Conservation (phyloP, 2,797 vertebrate species). For the Gymnothorax reevesii region DNA sequence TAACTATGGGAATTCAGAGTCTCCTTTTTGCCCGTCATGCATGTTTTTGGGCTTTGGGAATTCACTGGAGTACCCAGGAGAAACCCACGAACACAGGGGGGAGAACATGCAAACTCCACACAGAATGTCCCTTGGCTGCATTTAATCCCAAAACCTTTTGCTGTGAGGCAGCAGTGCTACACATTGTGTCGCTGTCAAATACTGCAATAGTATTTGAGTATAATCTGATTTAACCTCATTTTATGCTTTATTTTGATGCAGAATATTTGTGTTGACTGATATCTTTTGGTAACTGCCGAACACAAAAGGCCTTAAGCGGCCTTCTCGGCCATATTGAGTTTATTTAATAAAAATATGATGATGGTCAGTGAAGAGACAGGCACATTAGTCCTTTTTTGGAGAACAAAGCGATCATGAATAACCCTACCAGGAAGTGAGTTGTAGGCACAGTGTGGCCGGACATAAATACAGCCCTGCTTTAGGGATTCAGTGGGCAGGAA, state of each 20-base stretch:
- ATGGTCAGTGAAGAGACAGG: neutral
- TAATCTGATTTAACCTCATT: neutral
- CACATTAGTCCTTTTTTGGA: neutral
- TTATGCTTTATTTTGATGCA: neutral
- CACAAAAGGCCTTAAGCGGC: neutral
- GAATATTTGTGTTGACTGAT: neutral
- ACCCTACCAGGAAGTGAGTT: conserved; percentile 39
- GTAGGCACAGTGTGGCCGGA: conserved; percentile 50
- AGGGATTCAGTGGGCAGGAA: conserved; percentile 51
- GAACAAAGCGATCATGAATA: conserved; percentile 41
- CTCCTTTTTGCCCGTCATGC: too few relatives aligned
- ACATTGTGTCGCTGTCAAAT: too few relatives aligned
- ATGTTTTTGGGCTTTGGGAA: too few relatives aligned
- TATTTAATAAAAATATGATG: neutral
- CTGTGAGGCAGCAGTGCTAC: too few relatives aligned
- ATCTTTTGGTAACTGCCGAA: neutral
- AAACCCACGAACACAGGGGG: too few relatives aligned
- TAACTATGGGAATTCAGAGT: too few relatives aligned
- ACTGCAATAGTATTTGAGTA: neutral
- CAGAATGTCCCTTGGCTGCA: too few relatives aligned
- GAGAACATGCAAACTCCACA: too few relatives aligned
- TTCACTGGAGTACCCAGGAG: too few relatives aligned
- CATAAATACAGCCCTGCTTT: conserved; percentile 45
- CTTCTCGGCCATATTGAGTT: neutral
- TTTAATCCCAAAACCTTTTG: too few relatives aligned